A percentile compares a stretch with the other conserved stretches of the same genome.
These are phyloP conservation scores for Drosophila kuntzei DNA, from an alignment of 2,888 invertebrate genomes.

Conservation along the genomic window DNA sequence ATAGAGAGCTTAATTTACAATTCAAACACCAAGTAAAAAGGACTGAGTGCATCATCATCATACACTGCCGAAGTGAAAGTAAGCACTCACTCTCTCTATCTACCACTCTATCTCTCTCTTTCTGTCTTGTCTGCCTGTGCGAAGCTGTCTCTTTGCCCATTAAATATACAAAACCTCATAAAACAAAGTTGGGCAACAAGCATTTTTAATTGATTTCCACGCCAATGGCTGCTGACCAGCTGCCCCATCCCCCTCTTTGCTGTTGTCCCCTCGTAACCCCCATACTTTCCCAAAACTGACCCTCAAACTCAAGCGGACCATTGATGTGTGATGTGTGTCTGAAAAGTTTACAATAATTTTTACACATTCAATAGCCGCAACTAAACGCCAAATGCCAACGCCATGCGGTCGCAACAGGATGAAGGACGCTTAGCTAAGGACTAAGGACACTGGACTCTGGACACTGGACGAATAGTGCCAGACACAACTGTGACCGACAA, in stretches of 20 bases:
- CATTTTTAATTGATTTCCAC: slow-evolving; percentile 76
- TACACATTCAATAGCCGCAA: slow-evolving; percentile 79
- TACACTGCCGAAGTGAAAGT: slow-evolving; percentile 50
- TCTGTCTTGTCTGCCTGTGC: background rate
- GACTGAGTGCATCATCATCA: slow-evolving; percentile 6
- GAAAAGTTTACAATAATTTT: slow-evolving; percentile 82
- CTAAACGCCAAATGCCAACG: slow-evolving; percentile 78
- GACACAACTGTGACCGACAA: slow-evolving; percentile 77
- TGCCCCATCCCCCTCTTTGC: background rate
- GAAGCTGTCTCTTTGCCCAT: slow-evolving; percentile 37
- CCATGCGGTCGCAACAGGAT: slow-evolving; percentile 47
- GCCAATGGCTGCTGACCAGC: slow-evolving; percentile 49
- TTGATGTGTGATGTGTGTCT: slow-evolving; percentile 72
- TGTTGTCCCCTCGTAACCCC: background rate
- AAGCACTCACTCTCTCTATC: slow-evolving; percentile 10
- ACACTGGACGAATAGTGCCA: slow-evolving; percentile 37
- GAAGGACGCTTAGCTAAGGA: slow-evolving; percentile 14
- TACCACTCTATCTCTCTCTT: background rate
- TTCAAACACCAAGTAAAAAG: slow-evolving; percentile 15
- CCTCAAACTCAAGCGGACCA: slow-evolving; percentile 36
- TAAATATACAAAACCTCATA: slow-evolving; percentile 66
- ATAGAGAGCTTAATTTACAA: slow-evolving; percentile 20
- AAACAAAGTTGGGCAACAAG: slow-evolving; percentile 75
- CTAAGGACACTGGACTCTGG: slow-evolving; percentile 1
- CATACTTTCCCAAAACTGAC: slow-evolving; percentile 18